Percentiles rank a stretch among this genome's conserved stretches.
Conservation (phyloP, 2,113 vertebrate genomes). For the Scophthalmus maximus region DNA sequence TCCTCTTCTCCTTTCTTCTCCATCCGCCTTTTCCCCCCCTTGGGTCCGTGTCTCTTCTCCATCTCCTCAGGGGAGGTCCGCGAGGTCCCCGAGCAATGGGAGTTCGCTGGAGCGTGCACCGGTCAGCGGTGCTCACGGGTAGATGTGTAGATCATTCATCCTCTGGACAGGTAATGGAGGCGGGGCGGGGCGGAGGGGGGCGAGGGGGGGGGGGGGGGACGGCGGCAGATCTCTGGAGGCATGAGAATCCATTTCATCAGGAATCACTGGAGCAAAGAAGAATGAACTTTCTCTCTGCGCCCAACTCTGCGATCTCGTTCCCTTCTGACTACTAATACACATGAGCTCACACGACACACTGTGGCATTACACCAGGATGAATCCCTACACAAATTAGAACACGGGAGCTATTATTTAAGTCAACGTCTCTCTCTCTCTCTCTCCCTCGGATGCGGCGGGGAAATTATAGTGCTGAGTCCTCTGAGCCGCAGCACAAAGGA, state of each 20-base stretch:
- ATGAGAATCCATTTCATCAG: slow-evolving; percentile 75
- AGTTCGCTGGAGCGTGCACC: slow-evolving; percentile 62
- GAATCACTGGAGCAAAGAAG: slow-evolving; percentile 67
- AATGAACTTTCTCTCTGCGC: slow-evolving; percentile 48
- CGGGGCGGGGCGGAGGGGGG: slow-evolving; percentile 42
- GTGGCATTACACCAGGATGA: slow-evolving; percentile 53
- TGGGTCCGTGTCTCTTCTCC: slow-evolving; percentile 3
- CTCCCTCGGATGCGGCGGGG: slow-evolving; percentile 53
- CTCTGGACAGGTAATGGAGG: slow-evolving; percentile 75
- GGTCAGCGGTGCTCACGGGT: slow-evolving; percentile 73
- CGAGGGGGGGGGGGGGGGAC: slow-evolving; percentile 54
- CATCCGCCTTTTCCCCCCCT: slow-evolving; percentile 1
- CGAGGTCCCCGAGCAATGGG: slow-evolving; percentile 52
- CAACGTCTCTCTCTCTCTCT: too few relatives aligned
- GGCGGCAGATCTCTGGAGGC: slow-evolving; percentile 68
- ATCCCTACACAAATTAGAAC: slow-evolving; percentile 73
- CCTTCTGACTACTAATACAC: slow-evolving; percentile 37
- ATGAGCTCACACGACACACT: slow-evolving; percentile 49
- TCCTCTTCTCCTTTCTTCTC: neutral
- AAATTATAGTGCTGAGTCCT: slow-evolving; percentile 52
- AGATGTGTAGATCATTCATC: slow-evolving; percentile 77
- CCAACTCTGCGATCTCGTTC: slow-evolving; percentile 35
- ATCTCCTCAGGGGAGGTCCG: slow-evolving; percentile 23
- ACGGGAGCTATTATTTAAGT: slow-evolving; percentile 69
- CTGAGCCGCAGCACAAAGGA: slow-evolving; percentile 64